Base-by-base conservation (phyloP, 1,140 invertebrate genomes). In the Drosophila quadrilineata region DNA sequence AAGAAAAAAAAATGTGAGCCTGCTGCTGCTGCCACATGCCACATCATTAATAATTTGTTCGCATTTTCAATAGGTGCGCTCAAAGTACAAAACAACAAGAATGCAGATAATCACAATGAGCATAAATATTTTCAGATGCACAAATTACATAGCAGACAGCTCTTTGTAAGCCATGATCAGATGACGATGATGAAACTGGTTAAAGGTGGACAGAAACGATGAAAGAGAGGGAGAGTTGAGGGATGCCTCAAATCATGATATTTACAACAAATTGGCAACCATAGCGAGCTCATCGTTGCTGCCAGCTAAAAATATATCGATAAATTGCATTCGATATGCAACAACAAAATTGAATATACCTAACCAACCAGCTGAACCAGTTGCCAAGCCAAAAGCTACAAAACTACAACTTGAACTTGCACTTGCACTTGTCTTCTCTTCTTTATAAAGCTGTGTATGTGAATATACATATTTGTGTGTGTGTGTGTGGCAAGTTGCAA, bases 11-110 rank as follows among this genome's bases (percentile, higher is more conserved):
- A n/a, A n/a, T n/a, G n/a, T n/a, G n/a, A n/a, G n/a, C n/a, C n/a
- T 6, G 16, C 16, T 17, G 22, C n/a, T 21, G 21, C 40, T 14
- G 40, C 22, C 21, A n/a, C 22, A 48, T 10, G 36, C 12, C 5
- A 14, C 45, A 40, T n/a, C 58, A 84, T 85, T 84, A 73, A 84
- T 84, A 84, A 84, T 77, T 82, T 77, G 77, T 74, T 84, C 77
- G 74, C 73, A 77, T 82, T 82, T 82, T 74, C 73, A 82, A 84
- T 73, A 63, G 57, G 48, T 49, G 50, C 49, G n/a, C n/a, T n/a
- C n/a, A n/a, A n/a, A n/a, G n/a, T n/a, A n/a, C n/a, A n/a, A n/a
- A n/a, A n/a, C n/a, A n/a, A 41, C 24, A 50, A 63, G 63, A 56
- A 41, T 68, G 58, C 50, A 68, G 56, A 73, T 77, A 84, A 85